A percentile compares a stretch with the other conserved stretches of the same genome.
Conservation (phyloP, 2,113 vertebrate species). For the Ginglymostoma cirratum region DNA sequence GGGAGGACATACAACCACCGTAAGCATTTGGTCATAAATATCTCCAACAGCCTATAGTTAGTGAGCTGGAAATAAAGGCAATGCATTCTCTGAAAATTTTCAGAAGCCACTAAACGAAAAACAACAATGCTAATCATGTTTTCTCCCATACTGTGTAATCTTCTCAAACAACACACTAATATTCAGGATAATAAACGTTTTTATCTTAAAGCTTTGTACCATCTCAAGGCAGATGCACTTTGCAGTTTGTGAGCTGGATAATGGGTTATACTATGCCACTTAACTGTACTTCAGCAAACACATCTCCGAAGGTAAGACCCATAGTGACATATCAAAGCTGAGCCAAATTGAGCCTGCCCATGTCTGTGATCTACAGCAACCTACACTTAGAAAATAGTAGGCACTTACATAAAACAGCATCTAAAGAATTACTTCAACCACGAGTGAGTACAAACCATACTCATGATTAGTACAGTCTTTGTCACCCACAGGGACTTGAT, state of each 20-base stretch:
- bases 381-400: not conserved
- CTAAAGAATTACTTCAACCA: conserved; percentile 23
- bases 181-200: not conserved
- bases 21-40: not conserved
- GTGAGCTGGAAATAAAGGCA: not conserved
- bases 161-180: not conserved
- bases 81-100: not conserved
- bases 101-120: not conserved
- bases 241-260: not conserved
- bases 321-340: not conserved
- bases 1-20: not conserved
- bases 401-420: not conserved
- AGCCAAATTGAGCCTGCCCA: not conserved
- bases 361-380: not conserved
- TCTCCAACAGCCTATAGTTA: not conserved
- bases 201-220: not conserved
- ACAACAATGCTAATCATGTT: not conserved
- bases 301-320: not conserved
- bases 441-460: not conserved
- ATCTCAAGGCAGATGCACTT: not conserved
- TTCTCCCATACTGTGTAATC: not conserved
- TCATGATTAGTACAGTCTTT: not conserved
- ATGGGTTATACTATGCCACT: not conserved
- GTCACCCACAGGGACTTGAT: not conserved
- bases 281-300: not conserved